A percentile compares a stretch with the other conserved stretches of the same genome.
Evolutionary conservation across 2,888 invertebrate genomes (phyloP).

Genomic region (Erebia epiphron): DNA sequence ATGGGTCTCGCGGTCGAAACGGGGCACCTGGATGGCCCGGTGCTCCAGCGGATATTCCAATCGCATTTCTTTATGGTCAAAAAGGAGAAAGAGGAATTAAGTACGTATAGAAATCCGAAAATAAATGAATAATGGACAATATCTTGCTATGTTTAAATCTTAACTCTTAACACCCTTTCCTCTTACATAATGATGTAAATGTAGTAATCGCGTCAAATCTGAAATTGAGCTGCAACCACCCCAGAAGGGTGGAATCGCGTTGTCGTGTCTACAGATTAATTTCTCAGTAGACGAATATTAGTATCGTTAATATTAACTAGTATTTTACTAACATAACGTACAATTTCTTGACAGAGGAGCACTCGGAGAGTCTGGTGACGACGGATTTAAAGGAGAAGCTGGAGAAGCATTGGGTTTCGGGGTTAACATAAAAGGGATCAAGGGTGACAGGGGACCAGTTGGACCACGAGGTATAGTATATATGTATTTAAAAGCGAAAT

Average conservation of each 20-base stretch:
- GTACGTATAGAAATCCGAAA: neutral
- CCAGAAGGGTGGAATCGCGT: no score
- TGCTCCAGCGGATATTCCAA: slow-evolving; percentile 60
- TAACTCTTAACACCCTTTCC: no score
- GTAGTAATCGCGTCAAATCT: no score
- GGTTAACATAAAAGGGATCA: slow-evolving; percentile 73
- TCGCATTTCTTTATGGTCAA: slow-evolving; percentile 65
- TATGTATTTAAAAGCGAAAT: neutral
- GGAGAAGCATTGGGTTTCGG: slow-evolving; percentile 61
- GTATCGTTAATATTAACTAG: neutral
- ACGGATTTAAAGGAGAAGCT: slow-evolving; percentile 61
- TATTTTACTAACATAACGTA: neutral
- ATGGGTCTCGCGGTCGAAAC: slow-evolving; percentile 76
- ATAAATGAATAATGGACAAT: no score
- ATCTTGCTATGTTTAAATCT: no score
- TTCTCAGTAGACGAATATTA: neutral
- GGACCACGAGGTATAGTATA: slow-evolving; percentile 60
- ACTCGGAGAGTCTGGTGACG: slow-evolving; percentile 73
- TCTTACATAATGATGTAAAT: no score
- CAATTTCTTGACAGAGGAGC: slow-evolving; percentile 56
- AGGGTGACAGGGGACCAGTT: slow-evolving; percentile 79
- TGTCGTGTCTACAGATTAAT: neutral
- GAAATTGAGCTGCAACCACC: no score
- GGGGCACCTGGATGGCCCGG: slow-evolving; percentile 82
- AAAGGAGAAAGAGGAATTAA: slow-evolving; percentile 73